These are phyloP conservation scores for Dynastes tityus DNA, from an alignment of 2,888 invertebrate genomes.

Conservation along the genomic window DNA sequence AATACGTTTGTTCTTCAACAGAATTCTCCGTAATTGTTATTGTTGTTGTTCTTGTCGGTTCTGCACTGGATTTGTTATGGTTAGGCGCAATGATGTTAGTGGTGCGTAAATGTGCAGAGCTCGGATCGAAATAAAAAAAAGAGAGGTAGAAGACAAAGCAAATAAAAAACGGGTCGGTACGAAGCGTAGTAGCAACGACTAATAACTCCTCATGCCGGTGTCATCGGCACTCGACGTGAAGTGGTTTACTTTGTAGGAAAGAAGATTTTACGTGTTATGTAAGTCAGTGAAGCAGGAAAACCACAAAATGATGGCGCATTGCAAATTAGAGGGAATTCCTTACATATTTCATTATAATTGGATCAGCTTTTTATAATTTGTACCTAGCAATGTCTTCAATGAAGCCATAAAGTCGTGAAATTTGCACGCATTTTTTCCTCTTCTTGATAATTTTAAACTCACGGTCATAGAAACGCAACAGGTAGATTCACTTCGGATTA, in stretches of 20 bases:
- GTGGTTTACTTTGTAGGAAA: constrained; percentile 9
- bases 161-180: not conserved
- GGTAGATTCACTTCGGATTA: constrained; percentile 16
- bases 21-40: constrained; percentile 12
- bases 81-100: constrained; percentile 36
- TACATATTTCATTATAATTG: too few relatives aligned
- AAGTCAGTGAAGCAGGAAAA: constrained; percentile 14
- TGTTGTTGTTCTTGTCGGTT: constrained; percentile 11
- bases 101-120: constrained; percentile 33
- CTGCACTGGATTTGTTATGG: constrained; percentile 43
- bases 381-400: too few relatives aligned
- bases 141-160: not conserved
- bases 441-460: too few relatives aligned
- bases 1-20: not conserved
- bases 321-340: too few relatives aligned
- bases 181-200: not conserved
- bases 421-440: too few relatives aligned
- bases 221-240: constrained; percentile 12
- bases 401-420: too few relatives aligned
- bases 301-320: constrained; percentile 5
- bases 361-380: too few relatives aligned
- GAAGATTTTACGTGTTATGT: constrained; percentile 16
- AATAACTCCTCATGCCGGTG: not conserved
- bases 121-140: constrained; percentile 10
- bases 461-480: not conserved